Evolutionary conservation across 2,797 vertebrate species (phyloP).

Genomic region (Melanotaenia pygmaea): DNA sequence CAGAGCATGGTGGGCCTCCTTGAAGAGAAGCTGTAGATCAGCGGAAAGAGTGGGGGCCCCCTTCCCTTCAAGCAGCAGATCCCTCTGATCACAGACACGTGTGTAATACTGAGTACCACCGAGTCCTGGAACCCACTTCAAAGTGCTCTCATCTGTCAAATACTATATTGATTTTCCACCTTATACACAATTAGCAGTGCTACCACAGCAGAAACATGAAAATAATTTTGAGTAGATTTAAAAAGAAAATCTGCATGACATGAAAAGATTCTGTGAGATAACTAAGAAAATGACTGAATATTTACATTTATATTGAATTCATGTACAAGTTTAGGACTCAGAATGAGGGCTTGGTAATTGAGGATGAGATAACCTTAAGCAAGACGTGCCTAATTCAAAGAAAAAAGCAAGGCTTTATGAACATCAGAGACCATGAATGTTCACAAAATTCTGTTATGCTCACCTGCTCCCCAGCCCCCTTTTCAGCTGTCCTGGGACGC

Average conservation of each 20-base stretch:
- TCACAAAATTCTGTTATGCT: conserved; percentile 50
- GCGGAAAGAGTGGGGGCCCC: conserved; percentile 40
- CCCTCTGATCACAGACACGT: conserved; percentile 75
- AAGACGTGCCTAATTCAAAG: conserved; percentile 57
- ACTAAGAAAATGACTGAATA: conserved; percentile 57
- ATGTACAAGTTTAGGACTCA: conserved; percentile 53
- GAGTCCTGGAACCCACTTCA: conserved; percentile 81
- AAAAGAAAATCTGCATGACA: conserved; percentile 62
- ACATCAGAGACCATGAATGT: conserved; percentile 43
- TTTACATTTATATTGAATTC: conserved; percentile 62
- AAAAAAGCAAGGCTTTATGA: conserved; percentile 36
- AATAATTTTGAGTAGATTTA: conserved; percentile 69
- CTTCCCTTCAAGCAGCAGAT: conserved; percentile 61
- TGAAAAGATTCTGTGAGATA: conserved; percentile 60
- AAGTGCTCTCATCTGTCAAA: conserved; percentile 85
- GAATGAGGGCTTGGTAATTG: conserved; percentile 70
- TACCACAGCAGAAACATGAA: conserved; percentile 75
- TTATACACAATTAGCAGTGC: conserved; percentile 83
- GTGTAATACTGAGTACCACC: conserved; percentile 71
- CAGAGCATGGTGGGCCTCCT: conserved; percentile 38
- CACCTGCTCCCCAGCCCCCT: conserved; percentile 93
- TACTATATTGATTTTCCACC: conserved; percentile 84
- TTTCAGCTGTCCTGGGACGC: conserved; percentile 91
- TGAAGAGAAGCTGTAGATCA: conserved; percentile 57
- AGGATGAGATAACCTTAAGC: conserved; percentile 58